Evolutionary conservation across 2,888 invertebrate genomes (phyloP).

Genomic region (Zaprionus lineosus): DNA sequence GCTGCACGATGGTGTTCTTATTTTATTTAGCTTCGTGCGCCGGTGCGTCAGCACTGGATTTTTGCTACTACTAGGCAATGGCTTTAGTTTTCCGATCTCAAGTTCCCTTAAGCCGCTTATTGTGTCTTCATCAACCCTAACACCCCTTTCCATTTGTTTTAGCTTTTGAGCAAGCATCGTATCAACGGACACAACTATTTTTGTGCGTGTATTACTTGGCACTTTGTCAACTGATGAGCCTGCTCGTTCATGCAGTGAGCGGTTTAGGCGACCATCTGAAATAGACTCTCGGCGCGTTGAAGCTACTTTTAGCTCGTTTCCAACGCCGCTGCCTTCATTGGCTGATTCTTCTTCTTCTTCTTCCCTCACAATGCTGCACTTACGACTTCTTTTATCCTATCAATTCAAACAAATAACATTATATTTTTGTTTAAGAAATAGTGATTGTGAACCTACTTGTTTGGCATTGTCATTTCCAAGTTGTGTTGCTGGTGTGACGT

Average conservation of each 20-base stretch:
- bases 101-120: slow-evolving; percentile 78
- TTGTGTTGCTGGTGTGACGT: slow-evolving; percentile 74
- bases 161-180: slow-evolving; percentile 74
- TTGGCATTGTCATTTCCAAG: slow-evolving; percentile 70
- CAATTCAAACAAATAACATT: not conserved
- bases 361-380: slow-evolving; percentile 95
- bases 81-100: slow-evolving; percentile 80
- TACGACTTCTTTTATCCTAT: slow-evolving; percentile 86
- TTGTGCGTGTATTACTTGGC: slow-evolving; percentile 84
- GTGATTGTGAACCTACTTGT: slow-evolving; percentile 46
- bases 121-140: slow-evolving; percentile 60
- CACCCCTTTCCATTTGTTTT: slow-evolving; percentile 73
- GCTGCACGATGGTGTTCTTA: slow-evolving; percentile 93
- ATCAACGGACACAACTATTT: slow-evolving; percentile 83
- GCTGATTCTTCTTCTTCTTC: slow-evolving; percentile 95
- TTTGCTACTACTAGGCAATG: slow-evolving; percentile 75
- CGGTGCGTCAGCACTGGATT: slow-evolving; percentile 84
- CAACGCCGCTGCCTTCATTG: slow-evolving; percentile 82
- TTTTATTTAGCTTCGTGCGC: slow-evolving; percentile 88
- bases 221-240: slow-evolving; percentile 78
- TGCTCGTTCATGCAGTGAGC: slow-evolving; percentile 86
- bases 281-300: slow-evolving; percentile 89
- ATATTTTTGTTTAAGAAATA: not conserved
- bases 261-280: slow-evolving; percentile 90
- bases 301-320: slow-evolving; percentile 85